Evolutionary conservation across 2,113 vertebrate species (phyloP).

Genomic region (Tragelaphus scriptus): DNA sequence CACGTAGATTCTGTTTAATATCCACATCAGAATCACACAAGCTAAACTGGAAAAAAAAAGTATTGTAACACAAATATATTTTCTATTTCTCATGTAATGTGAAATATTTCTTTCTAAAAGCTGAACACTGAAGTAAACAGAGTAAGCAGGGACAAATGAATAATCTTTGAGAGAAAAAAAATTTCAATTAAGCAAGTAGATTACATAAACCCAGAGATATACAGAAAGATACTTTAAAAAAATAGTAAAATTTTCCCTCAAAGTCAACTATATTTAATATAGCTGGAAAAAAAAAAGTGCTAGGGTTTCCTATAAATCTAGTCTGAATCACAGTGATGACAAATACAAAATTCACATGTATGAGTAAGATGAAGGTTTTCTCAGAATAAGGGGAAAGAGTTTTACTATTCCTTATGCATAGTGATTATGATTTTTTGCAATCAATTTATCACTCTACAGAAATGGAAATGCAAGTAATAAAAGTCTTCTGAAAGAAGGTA

Average conservation of each 20-base stretch:
- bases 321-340: not conserved
- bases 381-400: not conserved
- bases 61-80: not conserved
- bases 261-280: not conserved
- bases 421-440: not conserved
- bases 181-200: not conserved
- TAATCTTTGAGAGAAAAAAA: not conserved
- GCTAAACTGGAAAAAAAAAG: not conserved
- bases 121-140: not conserved
- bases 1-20: not conserved
- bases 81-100: not conserved
- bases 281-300: not conserved
- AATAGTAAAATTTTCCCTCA: not conserved
- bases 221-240: not conserved
- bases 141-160: not conserved
- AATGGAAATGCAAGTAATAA: not conserved
- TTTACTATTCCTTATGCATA: not conserved
- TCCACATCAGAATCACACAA: not conserved
- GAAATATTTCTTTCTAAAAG: not conserved
- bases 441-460: not conserved
- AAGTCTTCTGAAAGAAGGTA: not conserved
- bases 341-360: not conserved
- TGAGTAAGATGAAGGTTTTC: not conserved
- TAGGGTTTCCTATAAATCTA: not conserved
- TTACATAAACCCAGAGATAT: not conserved